Conservation (phyloP, 2,888 invertebrate species). For the Metellina segmentata region DNA sequence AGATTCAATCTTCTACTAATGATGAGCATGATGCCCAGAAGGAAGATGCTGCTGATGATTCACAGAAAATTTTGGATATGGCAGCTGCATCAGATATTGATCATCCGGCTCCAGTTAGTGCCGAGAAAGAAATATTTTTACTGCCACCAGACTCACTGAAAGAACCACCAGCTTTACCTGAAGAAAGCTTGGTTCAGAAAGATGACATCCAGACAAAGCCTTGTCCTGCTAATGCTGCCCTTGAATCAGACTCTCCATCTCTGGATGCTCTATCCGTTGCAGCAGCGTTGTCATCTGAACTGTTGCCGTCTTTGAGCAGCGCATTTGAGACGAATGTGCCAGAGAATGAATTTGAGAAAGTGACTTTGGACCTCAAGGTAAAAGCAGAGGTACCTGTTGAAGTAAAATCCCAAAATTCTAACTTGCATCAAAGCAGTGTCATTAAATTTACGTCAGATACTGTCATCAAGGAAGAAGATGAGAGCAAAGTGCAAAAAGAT, state of each 20-base stretch:
- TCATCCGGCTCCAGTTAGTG: background rate
- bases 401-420: background rate
- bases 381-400: background rate
- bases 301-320: background rate
- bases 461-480: constrained; percentile 12
- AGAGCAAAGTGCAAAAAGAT: background rate
- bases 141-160: background rate
- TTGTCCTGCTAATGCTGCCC: background rate
- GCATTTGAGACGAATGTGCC: background rate
- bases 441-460: background rate
- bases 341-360: background rate
- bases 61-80: too few species aligned
- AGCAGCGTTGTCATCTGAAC: background rate
- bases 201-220: background rate
- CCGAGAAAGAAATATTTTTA: background rate
- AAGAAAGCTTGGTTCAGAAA: too few species aligned
- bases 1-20: background rate
- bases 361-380: background rate
- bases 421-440: background rate
- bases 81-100: background rate
- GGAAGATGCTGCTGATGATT: too few species aligned
- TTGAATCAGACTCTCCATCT: background rate
- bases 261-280: background rate
- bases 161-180: too few species aligned
- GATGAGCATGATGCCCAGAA: background rate